These are phyloP conservation scores for Standfussiana lucernea DNA, from an alignment of 2,888 invertebrate genomes.

Conservation along the genomic window DNA sequence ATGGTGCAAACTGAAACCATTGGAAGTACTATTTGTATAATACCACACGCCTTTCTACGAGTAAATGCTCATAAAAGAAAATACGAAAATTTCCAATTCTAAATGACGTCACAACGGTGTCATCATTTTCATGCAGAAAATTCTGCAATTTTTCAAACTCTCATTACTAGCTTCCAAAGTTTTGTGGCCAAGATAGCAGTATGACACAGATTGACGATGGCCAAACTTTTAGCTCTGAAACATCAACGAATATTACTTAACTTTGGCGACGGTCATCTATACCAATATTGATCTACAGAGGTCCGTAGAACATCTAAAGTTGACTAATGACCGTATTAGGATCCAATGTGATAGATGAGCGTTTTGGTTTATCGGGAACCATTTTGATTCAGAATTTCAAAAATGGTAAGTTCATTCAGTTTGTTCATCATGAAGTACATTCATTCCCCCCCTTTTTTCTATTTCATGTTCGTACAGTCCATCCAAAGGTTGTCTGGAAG, in stretches of 20 bases:
- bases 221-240: constrained; percentile 43
- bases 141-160: constrained; percentile 54
- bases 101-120: not conserved
- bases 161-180: constrained; percentile 40
- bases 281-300: constrained; percentile 36
- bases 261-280: constrained; percentile 27
- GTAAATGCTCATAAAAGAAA: not conserved
- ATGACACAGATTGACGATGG: constrained; percentile 51
- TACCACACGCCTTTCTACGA: not conserved
- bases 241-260: constrained; percentile 51
- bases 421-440: not conserved
- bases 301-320: not conserved
- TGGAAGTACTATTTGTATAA: not conserved
- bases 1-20: not conserved
- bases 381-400: not conserved
- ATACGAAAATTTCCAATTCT: not conserved
- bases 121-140: not conserved
- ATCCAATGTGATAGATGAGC: constrained; percentile 16
- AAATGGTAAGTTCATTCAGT: not conserved
- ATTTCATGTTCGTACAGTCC: too few relatives aligned
- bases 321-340: constrained; percentile 45
- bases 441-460: too few relatives aligned
- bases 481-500: too few relatives aligned
- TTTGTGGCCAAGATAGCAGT: constrained; percentile 34
- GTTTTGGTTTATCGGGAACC: not conserved